Evolutionary conservation across 2,888 invertebrate species (phyloP).

Genomic region (Heteropelma amictum): DNA sequence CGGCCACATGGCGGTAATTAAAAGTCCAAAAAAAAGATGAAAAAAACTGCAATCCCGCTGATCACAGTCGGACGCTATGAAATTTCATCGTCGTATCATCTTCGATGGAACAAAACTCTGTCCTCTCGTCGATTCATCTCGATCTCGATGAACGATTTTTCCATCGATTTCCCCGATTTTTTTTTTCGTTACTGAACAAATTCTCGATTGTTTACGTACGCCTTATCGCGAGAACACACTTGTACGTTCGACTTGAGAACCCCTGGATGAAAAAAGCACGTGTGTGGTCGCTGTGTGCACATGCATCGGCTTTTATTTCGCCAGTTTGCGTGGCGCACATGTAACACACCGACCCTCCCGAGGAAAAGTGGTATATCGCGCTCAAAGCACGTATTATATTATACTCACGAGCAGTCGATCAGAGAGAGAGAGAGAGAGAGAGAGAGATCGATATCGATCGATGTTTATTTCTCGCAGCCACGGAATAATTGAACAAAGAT

Average conservation of each 20-base stretch:
- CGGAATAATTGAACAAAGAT: conserved; percentile 30
- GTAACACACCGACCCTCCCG: conserved; percentile 18
- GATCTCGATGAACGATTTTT: too few relatives aligned
- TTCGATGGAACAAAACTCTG: too few relatives aligned
- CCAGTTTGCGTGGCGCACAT: conserved; percentile 28
- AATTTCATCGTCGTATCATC: too few relatives aligned
- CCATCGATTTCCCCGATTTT: too few relatives aligned
- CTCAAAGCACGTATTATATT: conserved; percentile 21
- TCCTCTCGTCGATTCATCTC: too few relatives aligned
- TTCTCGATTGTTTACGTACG: not conserved
- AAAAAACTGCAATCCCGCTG: too few relatives aligned
- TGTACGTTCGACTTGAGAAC: conserved; percentile 31
- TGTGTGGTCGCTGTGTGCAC: conserved; percentile 51
- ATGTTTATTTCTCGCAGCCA: not conserved
- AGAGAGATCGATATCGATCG: conserved; percentile 46
- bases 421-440: too few relatives aligned
- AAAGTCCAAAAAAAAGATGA: conserved; percentile 3
- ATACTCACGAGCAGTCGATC: conserved; percentile 35
- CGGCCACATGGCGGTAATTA: conserved; percentile 26
- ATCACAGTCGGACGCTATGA: too few relatives aligned
- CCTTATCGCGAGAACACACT: not conserved
- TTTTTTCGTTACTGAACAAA: too few relatives aligned
- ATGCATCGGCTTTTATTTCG: conserved; percentile 41
- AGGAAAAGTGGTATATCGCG: conserved; percentile 16
- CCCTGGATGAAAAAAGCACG: conserved; percentile 43